Evolutionary conservation across 2,797 vertebrate genomes (phyloP).

Genomic region (Cephalopachus bancanus): DNA sequence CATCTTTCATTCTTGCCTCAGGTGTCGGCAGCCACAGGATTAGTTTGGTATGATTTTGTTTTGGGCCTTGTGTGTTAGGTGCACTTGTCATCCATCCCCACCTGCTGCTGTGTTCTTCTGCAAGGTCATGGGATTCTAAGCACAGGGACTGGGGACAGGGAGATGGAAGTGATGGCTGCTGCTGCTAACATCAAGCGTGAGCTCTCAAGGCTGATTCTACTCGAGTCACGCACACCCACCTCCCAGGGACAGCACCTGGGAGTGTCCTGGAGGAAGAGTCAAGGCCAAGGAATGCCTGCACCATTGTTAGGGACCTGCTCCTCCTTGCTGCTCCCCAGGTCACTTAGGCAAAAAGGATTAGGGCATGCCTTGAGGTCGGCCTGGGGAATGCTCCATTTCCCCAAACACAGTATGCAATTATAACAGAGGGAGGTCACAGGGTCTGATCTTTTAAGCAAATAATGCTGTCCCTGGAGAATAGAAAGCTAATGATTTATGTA

Average conservation of each 20-base stretch:
- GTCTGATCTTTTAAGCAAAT: slow-evolving; percentile 67
- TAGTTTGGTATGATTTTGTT: background rate
- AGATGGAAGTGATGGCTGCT: background rate
- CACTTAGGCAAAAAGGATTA: slow-evolving; percentile 69
- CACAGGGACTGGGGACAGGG: background rate
- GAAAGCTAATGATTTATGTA: slow-evolving; percentile 77
- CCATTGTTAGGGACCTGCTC: slow-evolving; percentile 69
- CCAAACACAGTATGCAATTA: slow-evolving; percentile 56
- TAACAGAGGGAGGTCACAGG: slow-evolving; percentile 60
- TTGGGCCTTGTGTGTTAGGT: background rate
- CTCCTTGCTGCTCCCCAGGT: slow-evolving; percentile 65
- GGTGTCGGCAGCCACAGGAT: background rate
- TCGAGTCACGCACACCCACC: background rate
- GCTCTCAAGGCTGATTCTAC: background rate
- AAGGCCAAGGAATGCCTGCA: slow-evolving; percentile 46
- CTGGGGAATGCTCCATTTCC: slow-evolving; percentile 64
- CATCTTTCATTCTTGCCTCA: background rate
- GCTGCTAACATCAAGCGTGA: background rate
- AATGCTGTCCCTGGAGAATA: slow-evolving; percentile 36
- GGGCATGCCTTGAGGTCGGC: slow-evolving; percentile 67
- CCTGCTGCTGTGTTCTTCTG: background rate
- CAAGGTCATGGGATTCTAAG: background rate
- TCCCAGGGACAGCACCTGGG: slow-evolving; percentile 1
- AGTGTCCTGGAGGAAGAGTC: slow-evolving; percentile 65
- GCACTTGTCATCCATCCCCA: background rate